These are phyloP conservation scores for Progne subis DNA, from an alignment of 2,113 vertebrate genomes.

Conservation along the genomic window DNA sequence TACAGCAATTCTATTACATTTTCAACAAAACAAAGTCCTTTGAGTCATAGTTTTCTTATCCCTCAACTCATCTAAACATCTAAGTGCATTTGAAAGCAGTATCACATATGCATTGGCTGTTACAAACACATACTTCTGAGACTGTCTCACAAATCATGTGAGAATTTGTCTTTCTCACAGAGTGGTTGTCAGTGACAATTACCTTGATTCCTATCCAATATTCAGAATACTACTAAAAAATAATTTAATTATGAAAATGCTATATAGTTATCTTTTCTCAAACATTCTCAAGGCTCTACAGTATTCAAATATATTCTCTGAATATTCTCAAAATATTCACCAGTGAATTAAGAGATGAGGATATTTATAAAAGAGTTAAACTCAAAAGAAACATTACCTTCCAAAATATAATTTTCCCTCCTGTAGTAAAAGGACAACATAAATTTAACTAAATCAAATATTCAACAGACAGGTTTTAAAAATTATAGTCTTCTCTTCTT, in stretches of 20 bases:
- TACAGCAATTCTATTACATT: neutral
- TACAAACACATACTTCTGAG: slow-evolving; percentile 13
- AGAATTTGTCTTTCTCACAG: slow-evolving; percentile 50
- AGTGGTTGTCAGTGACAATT: slow-evolving; percentile 41
- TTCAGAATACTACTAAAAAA: neutral
- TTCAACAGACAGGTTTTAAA: slow-evolving; percentile 45
- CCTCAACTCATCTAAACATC: slow-evolving; percentile 9
- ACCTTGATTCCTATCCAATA: neutral
- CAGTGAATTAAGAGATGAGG: neutral
- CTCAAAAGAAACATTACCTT: neutral
- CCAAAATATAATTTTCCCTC: slow-evolving; percentile 7
- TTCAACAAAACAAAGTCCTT: neutral
- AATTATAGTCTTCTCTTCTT: slow-evolving; percentile 44
- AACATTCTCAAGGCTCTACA: neutral
- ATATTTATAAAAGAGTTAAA: neutral
- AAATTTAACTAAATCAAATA: slow-evolving; percentile 47
- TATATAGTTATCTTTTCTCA: neutral
- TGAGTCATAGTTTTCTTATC: slow-evolving; percentile 35
- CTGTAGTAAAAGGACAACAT: slow-evolving; percentile 12
- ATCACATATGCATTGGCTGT: neutral
- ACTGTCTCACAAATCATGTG: slow-evolving; percentile 30
- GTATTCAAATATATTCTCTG: no score
- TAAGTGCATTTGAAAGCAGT: slow-evolving; percentile 13
- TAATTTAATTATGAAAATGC: neutral
- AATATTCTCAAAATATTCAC: neutral